phyloP scores from a whole-genome alignment of 2,797 vertebrate species.

The Hyperoplus immaculatus region DNA sequence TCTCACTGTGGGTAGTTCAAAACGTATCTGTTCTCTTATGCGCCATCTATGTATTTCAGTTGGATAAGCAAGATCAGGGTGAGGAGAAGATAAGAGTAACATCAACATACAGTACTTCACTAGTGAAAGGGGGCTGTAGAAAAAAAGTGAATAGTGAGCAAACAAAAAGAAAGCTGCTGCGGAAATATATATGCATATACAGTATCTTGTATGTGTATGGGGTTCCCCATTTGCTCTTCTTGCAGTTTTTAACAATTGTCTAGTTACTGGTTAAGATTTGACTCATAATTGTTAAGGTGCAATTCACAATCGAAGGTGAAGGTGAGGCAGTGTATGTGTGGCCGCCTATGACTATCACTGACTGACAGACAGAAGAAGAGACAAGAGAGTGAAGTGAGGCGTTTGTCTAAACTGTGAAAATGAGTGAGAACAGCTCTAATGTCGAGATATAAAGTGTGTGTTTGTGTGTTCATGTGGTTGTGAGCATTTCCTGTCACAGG shows the following conservation, averaged over 20 bases:
- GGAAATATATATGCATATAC: background rate
- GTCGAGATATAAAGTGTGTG: conserved; percentile 15
- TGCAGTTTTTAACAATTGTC: conserved; percentile 45
- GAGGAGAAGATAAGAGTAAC: background rate
- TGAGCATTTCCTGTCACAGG: conserved; percentile 6
- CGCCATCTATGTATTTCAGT: background rate
- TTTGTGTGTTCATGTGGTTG: background rate
- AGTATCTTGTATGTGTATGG: background rate
- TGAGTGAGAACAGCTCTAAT: conserved; percentile 20
- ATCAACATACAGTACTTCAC: background rate
- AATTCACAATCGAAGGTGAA: conserved; percentile 53
- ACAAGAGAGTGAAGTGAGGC: background rate
- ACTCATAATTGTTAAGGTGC: conserved; percentile 48
- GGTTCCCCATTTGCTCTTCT: conserved; percentile 24
- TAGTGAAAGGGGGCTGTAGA: background rate
- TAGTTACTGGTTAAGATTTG: conserved; percentile 46
- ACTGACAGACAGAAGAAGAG: background rate
- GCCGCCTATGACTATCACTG: background rate
- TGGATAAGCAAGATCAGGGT: background rate
- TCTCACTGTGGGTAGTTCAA: background rate
- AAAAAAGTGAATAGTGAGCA: background rate
- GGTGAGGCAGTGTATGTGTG: conserved; percentile 9
- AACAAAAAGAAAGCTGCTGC: conserved; percentile 3
- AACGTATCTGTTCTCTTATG: background rate
- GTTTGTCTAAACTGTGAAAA: conserved; percentile 38